Percentiles rank a stretch among this genome's conserved stretches.
Conservation (phyloP, 2,888 invertebrate species). For the Xanthia togata region DNA sequence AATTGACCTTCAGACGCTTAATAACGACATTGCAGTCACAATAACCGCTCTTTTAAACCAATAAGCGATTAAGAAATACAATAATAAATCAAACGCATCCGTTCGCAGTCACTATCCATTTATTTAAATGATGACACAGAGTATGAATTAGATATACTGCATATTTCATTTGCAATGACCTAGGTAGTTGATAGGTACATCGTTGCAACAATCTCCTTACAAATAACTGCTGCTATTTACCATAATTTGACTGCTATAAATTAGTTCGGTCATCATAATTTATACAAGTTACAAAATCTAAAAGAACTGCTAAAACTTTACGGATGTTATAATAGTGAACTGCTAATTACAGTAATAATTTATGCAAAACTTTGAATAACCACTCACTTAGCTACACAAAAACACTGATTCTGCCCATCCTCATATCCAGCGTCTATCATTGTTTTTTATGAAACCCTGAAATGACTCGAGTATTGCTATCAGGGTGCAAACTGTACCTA, state of each 20-base stretch:
- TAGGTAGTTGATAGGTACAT: constrained; percentile 27
- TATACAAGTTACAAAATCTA: constrained; percentile 38
- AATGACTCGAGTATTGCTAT: not conserved
- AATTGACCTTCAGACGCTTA: not conserved
- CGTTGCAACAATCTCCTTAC: constrained; percentile 24
- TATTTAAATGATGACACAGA: constrained; percentile 48
- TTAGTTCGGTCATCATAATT: constrained; percentile 41
- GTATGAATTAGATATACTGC: constrained; percentile 27
- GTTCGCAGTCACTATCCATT: constrained; percentile 32
- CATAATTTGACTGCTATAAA: constrained; percentile 31
- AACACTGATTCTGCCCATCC: not conserved
- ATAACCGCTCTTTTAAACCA: constrained; percentile 12
- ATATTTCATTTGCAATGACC: constrained; percentile 54
- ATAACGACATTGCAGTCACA: not conserved
- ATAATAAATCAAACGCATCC: constrained; percentile 47
- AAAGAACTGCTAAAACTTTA: not conserved
- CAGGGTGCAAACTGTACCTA: too few relatives aligned
- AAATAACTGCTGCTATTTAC: constrained; percentile 17
- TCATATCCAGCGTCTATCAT: too few relatives aligned
- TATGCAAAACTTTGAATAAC: not conserved
- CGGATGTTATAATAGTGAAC: not conserved
- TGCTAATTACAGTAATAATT: not conserved
- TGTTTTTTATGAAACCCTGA: not conserved
- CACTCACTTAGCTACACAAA: not conserved
- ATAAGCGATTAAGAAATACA: constrained; percentile 30